Base-by-base conservation (phyloP, 2,888 invertebrate genomes). In the Adelognathus sp. region DNA sequence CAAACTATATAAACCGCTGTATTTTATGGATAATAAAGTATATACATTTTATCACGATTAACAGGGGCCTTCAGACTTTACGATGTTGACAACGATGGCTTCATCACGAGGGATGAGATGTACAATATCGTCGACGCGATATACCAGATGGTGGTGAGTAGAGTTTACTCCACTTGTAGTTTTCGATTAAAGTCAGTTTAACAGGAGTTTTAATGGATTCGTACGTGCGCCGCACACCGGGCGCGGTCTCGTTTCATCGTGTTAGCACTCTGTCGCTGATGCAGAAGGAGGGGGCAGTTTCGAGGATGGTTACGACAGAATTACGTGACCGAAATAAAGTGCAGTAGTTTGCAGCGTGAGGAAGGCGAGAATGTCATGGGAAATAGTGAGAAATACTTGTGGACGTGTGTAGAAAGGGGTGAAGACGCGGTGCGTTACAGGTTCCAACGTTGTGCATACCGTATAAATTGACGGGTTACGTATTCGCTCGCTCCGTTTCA, bases 51-150 rank as follows among this genome's bases (percentile, higher is more conserved):
- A n/a, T n/a, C n/a, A n/a, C n/a, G n/a, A n/a, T n/a, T n/a, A n/a
- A 64, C 94, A 98, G 98, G 98, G 98, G 98, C 98, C 75, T 98
- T 98, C 92, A 95, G 97, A 89, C 94, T 98, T 44, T 98, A 98
- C 92, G 98, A 98, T 92, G 97, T 98, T 81, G 98, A 98, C 93
- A 97, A 98, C 92, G 98, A 98, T 89, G 98, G 98, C 14, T 98
- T 96, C 92, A 98, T 98, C 91, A 98, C 98, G 73, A 93, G 98
- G 85, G 97, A 98, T 87, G 98, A 98, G 93, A 98, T 98, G 97
- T 97, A 98, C 92, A 97, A 98, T 92, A 98, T 98, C 90, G 98
- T 98, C 82, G 98, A 98, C 92, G 98, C 98, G 79, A 98, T 98
- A 90, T 98, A 98, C 92, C 98, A 98, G 92, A 98, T 98, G 98